These are phyloP conservation scores for Ridgeia piscesae DNA, from an alignment of 1,140 invertebrate species.

Conservation along the genomic window DNA sequence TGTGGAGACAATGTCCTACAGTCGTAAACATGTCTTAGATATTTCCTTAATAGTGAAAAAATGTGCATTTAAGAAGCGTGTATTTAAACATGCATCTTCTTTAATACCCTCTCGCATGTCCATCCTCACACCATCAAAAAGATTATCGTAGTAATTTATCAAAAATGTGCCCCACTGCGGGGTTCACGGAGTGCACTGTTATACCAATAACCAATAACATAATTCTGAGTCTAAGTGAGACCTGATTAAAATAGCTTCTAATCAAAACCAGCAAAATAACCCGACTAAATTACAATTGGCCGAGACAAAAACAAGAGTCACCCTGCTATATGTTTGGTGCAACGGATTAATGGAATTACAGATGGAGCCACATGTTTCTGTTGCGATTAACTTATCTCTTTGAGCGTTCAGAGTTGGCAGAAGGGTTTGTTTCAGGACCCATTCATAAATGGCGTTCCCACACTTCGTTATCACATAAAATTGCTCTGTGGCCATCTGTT, in stretches of 20 bases:
- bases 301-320: not conserved
- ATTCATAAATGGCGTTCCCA: not conserved
- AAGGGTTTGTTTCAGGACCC: not conserved
- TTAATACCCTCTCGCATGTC: no score
- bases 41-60: no score
- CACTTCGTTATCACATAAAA: not conserved
- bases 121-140: no score
- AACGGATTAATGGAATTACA: not conserved
- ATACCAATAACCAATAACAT: not conserved
- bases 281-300: not conserved
- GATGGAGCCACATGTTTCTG: not conserved
- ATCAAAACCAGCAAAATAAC: not conserved
- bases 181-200: not conserved
- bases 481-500: not conserved
- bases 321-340: not conserved
- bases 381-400: not conserved
- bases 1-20: no score
- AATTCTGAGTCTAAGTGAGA: not conserved
- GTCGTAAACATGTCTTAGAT: no score
- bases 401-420: not conserved
- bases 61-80: no score
- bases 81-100: no score
- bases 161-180: not conserved
- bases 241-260: not conserved
- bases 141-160: not conserved